phyloP scores from a whole-genome alignment of 1,140 invertebrate genomes.

The Patella vulgata region DNA sequence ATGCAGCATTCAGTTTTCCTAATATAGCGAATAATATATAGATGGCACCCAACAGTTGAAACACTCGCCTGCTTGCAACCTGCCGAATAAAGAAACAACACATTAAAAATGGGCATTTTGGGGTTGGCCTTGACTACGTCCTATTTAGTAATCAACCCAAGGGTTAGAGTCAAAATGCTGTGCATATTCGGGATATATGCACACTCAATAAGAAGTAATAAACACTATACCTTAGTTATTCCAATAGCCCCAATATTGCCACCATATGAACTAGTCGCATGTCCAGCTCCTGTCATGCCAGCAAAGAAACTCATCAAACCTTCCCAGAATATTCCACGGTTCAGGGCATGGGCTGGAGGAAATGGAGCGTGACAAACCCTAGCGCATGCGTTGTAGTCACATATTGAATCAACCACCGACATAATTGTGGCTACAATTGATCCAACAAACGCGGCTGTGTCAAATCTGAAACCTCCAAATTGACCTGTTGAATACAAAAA shows the following conservation, averaged over 20 bases:
- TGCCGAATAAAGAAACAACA: slow-evolving; percentile 69
- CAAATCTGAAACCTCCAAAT: slow-evolving; percentile 32
- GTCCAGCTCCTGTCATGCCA: slow-evolving; percentile 82
- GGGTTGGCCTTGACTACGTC: too few relatives aligned
- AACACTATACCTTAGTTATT: slow-evolving; percentile 68
- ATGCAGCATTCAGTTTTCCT: slow-evolving; percentile 81
- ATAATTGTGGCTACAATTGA: slow-evolving; percentile 35
- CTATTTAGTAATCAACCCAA: too few relatives aligned
- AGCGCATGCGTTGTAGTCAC: slow-evolving; percentile 42
- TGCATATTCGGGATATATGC: too few relatives aligned
- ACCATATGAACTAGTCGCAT: slow-evolving; percentile 84
- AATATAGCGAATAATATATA: slow-evolving; percentile 76
- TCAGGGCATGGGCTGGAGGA: slow-evolving; percentile 67
- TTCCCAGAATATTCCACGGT: slow-evolving; percentile 84
- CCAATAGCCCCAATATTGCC: slow-evolving; percentile 92
- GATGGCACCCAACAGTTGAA: slow-evolving; percentile 80
- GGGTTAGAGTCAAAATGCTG: too few relatives aligned
- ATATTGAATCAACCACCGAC: slow-evolving; percentile 47
- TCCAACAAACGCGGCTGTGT: slow-evolving; percentile 21
- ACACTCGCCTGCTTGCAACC: slow-evolving; percentile 85
- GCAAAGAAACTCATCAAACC: too few relatives aligned
- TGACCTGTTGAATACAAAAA: slow-evolving; percentile 27
- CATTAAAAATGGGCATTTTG: too few relatives aligned
- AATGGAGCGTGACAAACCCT: slow-evolving; percentile 18
- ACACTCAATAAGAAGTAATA: too few relatives aligned